phyloP scores from a whole-genome alignment of 2,113 vertebrate genomes.

The Hyaena hyaena region DNA sequence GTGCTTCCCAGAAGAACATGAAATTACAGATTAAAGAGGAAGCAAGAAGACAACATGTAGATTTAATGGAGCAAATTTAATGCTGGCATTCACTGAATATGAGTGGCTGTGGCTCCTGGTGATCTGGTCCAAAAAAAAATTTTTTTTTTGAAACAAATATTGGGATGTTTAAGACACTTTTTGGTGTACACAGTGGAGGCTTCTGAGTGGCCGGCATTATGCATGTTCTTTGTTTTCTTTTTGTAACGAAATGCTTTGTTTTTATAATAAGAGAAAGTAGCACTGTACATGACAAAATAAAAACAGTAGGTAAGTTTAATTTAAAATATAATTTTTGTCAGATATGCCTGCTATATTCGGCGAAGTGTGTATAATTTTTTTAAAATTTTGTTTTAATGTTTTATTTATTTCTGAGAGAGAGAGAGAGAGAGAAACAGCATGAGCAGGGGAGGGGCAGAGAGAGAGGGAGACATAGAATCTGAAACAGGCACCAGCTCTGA shows the following conservation, averaged over 20 bases:
- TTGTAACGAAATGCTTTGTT: neutral
- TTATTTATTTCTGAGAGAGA: no score
- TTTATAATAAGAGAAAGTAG: neutral
- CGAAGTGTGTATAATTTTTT: neutral
- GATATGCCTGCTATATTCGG: neutral
- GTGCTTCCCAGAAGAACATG: neutral
- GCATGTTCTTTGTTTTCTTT: neutral
- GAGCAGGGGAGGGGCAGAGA: no score
- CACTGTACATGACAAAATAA: conserved; percentile 1
- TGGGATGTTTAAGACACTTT: neutral
- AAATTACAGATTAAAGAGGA: neutral
- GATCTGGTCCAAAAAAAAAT: neutral
- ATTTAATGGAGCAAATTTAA: neutral
- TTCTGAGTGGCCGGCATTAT: neutral
- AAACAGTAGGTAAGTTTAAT: neutral
- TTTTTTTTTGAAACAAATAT: neutral
- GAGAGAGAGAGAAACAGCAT: no score
- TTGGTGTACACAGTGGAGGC: neutral
- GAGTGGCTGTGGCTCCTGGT: neutral
- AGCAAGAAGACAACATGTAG: neutral
- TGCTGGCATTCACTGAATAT: neutral
- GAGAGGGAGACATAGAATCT: no score
- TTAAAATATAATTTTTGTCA: neutral
- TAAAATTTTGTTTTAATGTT: no score
- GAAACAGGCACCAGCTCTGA: no score